A percentile compares a stretch with the other conserved stretches of the same genome.
Evolutionary conservation across 2,888 invertebrate species (phyloP).

Genomic region (Perithous albicinctus): DNA sequence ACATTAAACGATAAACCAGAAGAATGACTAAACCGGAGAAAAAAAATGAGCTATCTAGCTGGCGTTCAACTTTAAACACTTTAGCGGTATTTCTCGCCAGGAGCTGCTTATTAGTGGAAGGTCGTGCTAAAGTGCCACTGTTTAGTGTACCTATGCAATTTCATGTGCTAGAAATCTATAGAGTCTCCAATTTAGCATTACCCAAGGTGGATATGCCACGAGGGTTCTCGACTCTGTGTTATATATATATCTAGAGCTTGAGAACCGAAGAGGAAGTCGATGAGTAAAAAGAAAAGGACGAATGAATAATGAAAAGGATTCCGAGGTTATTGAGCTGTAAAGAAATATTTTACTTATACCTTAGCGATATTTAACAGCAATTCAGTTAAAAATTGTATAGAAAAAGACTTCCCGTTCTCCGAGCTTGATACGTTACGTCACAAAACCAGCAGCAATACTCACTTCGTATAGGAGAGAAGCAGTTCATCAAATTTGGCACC

Average conservation of each 20-base stretch:
- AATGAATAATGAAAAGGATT: conserved; percentile 15
- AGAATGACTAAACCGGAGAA: not conserved
- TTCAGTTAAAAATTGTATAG: not conserved
- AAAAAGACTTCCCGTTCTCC: not conserved
- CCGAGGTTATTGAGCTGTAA: not conserved
- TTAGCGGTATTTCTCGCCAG: conserved; percentile 66
- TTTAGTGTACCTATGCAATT: conserved; percentile 75
- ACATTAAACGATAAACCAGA: no score
- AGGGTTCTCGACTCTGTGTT: conserved; percentile 67
- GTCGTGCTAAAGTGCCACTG: conserved; percentile 75
- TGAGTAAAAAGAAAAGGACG: conserved; percentile 18
- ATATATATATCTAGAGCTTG: conserved; percentile 28
- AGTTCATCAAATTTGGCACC: conserved; percentile 41
- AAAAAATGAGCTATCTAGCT: conserved; percentile 44
- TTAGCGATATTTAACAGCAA: not conserved
- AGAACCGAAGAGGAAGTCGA: conserved; percentile 19
- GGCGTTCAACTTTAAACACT: conserved; percentile 73
- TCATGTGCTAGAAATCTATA: conserved; percentile 64
- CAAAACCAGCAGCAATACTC: conserved; percentile 1
- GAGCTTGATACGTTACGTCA: not conserved
- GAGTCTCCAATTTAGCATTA: conserved; percentile 70
- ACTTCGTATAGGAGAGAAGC: conserved; percentile 25
- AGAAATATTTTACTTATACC: not conserved
- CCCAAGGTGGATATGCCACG: conserved; percentile 43
- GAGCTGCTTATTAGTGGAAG: conserved; percentile 76